Conservation (phyloP, 2,888 invertebrate genomes). For the Azorinus chamasolen region DNA sequence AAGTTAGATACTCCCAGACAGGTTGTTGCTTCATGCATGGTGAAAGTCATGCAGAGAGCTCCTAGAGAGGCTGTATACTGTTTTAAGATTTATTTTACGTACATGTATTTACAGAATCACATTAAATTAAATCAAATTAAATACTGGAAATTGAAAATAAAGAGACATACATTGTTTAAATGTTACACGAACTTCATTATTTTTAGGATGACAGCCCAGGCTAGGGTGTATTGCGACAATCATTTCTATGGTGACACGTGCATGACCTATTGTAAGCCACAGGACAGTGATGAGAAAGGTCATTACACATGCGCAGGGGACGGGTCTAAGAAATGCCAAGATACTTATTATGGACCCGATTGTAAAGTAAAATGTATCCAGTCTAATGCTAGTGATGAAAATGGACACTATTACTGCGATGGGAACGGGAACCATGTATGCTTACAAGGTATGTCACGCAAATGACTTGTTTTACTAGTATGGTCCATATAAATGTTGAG, state of each 20-base stretch:
- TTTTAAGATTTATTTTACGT: no score
- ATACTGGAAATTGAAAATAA: no score
- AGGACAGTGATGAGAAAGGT: conserved; percentile 35
- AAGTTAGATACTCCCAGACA: no score
- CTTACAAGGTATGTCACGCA: conserved; percentile 42
- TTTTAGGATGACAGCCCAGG: conserved; percentile 37
- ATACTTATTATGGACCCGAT: conserved; percentile 36
- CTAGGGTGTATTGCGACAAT: conserved; percentile 49
- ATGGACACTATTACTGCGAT: conserved; percentile 46
- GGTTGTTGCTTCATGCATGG: no score
- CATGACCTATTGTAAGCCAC: conserved; percentile 33
- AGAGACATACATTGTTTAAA: no score
- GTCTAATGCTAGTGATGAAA: conserved; percentile 16
- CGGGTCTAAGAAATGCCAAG: conserved; percentile 43
- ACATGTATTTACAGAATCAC: no score
- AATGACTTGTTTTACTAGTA: no score
- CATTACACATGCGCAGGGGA: conserved; percentile 48
- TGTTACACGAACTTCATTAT: no score
- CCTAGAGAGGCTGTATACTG: no score
- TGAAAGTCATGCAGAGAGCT: no score
- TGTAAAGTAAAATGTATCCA: conserved; percentile 45
- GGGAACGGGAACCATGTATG: conserved; percentile 41
- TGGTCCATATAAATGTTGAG: no score
- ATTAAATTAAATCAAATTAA: no score
- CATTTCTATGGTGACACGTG: conserved; percentile 52